Evolutionary conservation across 2,888 invertebrate genomes (phyloP), one percentile per base, ranked within the genome.

Genomic region (Noctua pronuba): DNA sequence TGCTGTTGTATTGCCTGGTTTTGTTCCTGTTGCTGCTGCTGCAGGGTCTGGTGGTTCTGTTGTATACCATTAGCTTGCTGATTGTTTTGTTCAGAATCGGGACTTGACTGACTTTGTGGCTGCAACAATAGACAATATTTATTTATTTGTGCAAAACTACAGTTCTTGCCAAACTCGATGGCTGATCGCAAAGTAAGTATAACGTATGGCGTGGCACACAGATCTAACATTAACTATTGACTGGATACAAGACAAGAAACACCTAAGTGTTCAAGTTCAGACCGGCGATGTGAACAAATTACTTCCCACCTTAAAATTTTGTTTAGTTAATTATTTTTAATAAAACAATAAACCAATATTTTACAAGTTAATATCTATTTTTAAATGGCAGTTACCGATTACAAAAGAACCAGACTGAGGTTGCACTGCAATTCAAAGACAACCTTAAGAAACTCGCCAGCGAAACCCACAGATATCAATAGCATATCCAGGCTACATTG

Each of bases 101-200:
- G 95, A 84, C 96, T 96, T 18, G 95, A 93, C 84, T 96, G 96
- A 81, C 97, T 97, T 85, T 97, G 97, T 52, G 97, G 95, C 94
- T 97, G 96, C 73, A 95, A 95, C 89, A 92, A 94, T 35, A 73
- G 70, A 74, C 28, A 80, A 77, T 8, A 46, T 31, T 3, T 41
- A 35, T 66, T 83, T 28, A 67, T 64, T 49, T 38, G n/a, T 28
- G 11, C 11, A 1, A 35, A 31, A 31, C 13, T 49, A n/a, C 0
- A 24, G n/a, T 38, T 55, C 13, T 18, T 21, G 13, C 21, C 28
- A 66, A 55, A 44, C 18, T 24, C 55, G 24, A 60, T 38, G 13
- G 18, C 18, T 35, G 13, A 38, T 49, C 1, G 1, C 5, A 31
- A 35, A 24, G 21, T 38, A 18, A 11, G 24, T 28, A 28, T 18